Conservation (phyloP, 2,888 invertebrate genomes). For the Euplexia lucipara region DNA sequence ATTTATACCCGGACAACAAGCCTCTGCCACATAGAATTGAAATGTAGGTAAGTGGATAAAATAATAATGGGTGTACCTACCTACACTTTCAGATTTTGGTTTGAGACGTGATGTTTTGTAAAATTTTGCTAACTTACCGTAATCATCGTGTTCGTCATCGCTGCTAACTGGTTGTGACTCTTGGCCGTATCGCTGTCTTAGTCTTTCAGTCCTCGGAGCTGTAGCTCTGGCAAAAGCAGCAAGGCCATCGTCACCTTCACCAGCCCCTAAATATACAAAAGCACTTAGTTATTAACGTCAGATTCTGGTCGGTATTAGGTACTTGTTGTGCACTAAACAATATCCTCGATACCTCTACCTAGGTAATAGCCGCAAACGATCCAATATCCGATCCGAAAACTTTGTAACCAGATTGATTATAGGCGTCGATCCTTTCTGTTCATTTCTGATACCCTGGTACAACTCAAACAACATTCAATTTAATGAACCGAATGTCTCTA, state of each 20-base stretch:
- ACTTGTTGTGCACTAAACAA: background rate
- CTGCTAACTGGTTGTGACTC: constrained; percentile 90
- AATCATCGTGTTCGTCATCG: constrained; percentile 96
- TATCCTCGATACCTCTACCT: background rate
- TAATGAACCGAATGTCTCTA: too few species aligned
- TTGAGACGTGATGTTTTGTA: background rate
- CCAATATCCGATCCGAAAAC: too few species aligned
- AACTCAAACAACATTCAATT: too few species aligned
- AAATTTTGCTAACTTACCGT: constrained; percentile 88
- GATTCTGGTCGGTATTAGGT: background rate
- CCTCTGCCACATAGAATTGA: too few species aligned
- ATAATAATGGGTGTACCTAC: background rate
- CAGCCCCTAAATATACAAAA: constrained; percentile 78
- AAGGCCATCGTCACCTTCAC: constrained; percentile 94
- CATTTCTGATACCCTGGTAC: too few species aligned
- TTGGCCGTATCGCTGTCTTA: constrained; percentile 93
- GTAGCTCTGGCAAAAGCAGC: constrained; percentile 96
- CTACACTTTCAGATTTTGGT: background rate
- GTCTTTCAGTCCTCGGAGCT: constrained; percentile 95
- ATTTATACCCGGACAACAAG: too few species aligned
- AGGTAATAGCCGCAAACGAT: background rate
- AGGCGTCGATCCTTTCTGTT: too few species aligned
- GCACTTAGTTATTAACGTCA: background rate
- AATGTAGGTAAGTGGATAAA: too few species aligned
- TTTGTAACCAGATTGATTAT: too few species aligned